A percentile compares a stretch with the other conserved stretches of the same genome.
These are phyloP conservation scores for Theonella swinhoei DNA, from an alignment of 37 sponge, comb jelly and placozoan species.

Conservation along the genomic window DNA sequence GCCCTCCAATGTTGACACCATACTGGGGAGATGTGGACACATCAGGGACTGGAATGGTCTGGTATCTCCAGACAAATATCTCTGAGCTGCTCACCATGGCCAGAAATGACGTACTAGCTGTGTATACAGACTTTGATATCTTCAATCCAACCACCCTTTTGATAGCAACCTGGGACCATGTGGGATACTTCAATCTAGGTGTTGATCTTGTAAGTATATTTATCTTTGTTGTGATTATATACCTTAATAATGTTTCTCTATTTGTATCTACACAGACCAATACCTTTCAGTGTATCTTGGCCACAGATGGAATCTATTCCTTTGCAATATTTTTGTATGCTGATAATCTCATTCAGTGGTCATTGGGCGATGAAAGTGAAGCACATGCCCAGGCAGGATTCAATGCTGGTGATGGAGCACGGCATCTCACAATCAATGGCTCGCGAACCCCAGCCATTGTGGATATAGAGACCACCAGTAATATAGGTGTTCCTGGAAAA, in stretches of 20 bases:
- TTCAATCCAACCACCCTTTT: neutral
- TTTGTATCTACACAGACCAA: constrained; percentile 4
- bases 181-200: neutral
- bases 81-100: neutral
- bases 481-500: constrained; percentile 42
- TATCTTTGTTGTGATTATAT: too few relatives aligned
- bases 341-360: constrained; percentile 34
- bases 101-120: neutral
- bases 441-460: constrained; percentile 26
- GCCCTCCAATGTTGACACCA: constrained; percentile 13
- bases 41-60: constrained; percentile 1
- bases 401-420: constrained; percentile 24
- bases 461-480: constrained; percentile 13
- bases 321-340: constrained; percentile 36
- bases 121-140: neutral
- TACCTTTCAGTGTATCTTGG: constrained; percentile 19
- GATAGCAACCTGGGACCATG: constrained; percentile 36
- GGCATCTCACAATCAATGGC: constrained; percentile 7
- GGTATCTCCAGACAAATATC: constrained; percentile 11
- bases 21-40: constrained; percentile 59
- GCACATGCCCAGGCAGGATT: neutral
- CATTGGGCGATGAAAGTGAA: neutral
- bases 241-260: neutral
- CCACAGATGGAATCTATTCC: constrained; percentile 11
- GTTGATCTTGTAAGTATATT: neutral